Evolutionary conservation across 2,888 invertebrate genomes (phyloP).

Genomic region (Thysanoteuthis rhombus): DNA sequence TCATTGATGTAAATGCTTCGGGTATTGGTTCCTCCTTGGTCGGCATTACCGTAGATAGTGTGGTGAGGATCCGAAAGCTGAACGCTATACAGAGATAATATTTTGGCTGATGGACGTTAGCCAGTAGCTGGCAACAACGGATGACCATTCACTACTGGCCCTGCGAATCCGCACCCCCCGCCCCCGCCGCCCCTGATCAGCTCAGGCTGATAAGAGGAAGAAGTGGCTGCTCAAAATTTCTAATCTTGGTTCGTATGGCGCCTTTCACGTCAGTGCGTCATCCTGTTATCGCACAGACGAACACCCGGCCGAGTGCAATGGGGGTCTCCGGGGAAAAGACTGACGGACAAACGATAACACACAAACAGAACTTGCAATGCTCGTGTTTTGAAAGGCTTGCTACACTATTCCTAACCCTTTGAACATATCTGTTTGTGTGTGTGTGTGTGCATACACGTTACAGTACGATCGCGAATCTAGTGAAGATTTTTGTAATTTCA

Average conservation of each 20-base stretch:
- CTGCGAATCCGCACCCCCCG: too few relatives aligned
- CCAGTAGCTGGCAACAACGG: neutral
- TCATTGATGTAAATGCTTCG: too few relatives aligned
- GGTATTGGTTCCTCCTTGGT: too few relatives aligned
- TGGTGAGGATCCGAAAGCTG: neutral
- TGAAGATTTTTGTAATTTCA: too few relatives aligned
- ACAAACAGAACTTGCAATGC: too few relatives aligned
- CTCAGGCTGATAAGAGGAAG: neutral
- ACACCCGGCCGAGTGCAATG: neutral
- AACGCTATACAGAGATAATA: neutral
- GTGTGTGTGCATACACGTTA: too few relatives aligned
- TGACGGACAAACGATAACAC: neutral
- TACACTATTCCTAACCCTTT: too few relatives aligned
- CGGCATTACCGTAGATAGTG: too few relatives aligned
- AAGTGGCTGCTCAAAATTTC: neutral
- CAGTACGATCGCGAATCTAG: too few relatives aligned
- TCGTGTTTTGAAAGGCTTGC: too few relatives aligned
- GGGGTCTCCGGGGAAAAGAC: neutral
- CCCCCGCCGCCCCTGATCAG: neutral
- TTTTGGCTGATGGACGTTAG: neutral
- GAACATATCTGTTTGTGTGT: too few relatives aligned
- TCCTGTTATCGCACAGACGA: neutral
- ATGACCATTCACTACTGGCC: neutral
- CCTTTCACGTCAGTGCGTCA: neutral
- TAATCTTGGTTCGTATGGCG: neutral